A percentile compares a stretch with the other conserved stretches of the same genome.
These are phyloP conservation scores for Euphydryas editha DNA, from an alignment of 2,888 invertebrate species.

Conservation along the genomic window DNA sequence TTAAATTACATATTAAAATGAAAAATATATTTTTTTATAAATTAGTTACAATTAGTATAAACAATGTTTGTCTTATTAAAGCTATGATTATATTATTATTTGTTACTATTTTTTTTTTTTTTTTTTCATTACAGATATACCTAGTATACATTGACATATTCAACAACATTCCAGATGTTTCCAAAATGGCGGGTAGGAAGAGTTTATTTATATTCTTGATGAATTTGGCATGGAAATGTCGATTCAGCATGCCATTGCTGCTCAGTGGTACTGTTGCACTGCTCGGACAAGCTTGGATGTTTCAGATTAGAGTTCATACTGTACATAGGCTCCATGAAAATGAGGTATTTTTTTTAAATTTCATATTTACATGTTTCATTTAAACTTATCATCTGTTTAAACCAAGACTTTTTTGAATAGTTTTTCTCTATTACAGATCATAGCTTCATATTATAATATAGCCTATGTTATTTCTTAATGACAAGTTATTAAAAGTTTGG, in stretches of 20 bases:
- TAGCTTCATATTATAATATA: too few relatives aligned
- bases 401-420: not conserved
- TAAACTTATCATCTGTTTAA: too few relatives aligned
- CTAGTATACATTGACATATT: not conserved
- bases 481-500: too few relatives aligned
- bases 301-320: constrained; percentile 77
- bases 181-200: constrained; percentile 64
- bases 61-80: too few relatives aligned
- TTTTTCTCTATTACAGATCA: too few relatives aligned
- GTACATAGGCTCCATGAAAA: constrained; percentile 68
- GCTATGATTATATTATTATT: too few relatives aligned
- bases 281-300: constrained; percentile 79
- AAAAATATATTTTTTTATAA: too few relatives aligned
- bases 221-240: constrained; percentile 78
- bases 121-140: not conserved
- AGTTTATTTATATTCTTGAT: constrained; percentile 80
- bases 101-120: not conserved
- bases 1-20: too few relatives aligned
- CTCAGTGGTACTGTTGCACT: constrained; percentile 75
- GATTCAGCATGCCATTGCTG: constrained; percentile 78
- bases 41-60: too few relatives aligned
- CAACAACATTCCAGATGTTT: constrained; percentile 20
- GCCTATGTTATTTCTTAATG: too few relatives aligned
- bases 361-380: too few relatives aligned
- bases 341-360: constrained; percentile 55